Evolutionary conservation across 2,888 invertebrate genomes (phyloP).

Genomic region (Drosophila borealis): DNA sequence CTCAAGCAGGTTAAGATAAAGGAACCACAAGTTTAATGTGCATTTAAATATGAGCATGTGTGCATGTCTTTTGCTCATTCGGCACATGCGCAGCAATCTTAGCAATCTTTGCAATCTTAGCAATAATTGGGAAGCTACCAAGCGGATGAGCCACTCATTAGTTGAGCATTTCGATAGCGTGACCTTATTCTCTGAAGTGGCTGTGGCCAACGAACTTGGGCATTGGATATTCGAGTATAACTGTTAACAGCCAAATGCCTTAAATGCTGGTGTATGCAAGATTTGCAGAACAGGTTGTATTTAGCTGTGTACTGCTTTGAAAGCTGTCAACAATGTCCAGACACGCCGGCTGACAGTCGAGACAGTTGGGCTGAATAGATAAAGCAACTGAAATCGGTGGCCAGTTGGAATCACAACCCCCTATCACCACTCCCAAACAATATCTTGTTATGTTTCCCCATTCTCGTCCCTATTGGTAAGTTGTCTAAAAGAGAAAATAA

Average conservation of each 20-base stretch:
- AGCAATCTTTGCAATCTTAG: conserved; percentile 2
- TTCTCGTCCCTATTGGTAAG: background rate
- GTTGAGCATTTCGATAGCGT: conserved; percentile 12
- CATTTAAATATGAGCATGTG: background rate
- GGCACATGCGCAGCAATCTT: background rate
- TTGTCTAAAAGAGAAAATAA: background rate
- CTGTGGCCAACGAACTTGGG: background rate
- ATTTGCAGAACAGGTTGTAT: background rate
- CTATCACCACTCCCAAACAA: background rate
- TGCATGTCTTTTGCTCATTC: conserved; percentile 13
- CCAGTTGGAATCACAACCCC: background rate
- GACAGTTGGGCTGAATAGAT: conserved; percentile 11
- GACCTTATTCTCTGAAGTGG: background rate
- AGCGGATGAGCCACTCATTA: conserved; percentile 18
- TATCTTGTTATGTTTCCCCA: background rate
- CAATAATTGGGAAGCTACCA: conserved; percentile 2
- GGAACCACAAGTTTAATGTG: background rate
- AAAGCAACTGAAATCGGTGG: conserved; percentile 5
- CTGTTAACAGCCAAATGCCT: conserved; percentile 2
- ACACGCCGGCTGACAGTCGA: conserved; percentile 6
- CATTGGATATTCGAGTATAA: conserved; percentile 1
- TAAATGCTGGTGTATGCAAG: conserved; percentile 2
- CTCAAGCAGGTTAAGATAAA: background rate
- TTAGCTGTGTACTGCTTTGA: background rate
- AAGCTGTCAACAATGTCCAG: conserved; percentile 17